These are phyloP conservation scores for Oxyteleia sp. DNA, from an alignment of 2,888 invertebrate species.

Conservation along the genomic window DNA sequence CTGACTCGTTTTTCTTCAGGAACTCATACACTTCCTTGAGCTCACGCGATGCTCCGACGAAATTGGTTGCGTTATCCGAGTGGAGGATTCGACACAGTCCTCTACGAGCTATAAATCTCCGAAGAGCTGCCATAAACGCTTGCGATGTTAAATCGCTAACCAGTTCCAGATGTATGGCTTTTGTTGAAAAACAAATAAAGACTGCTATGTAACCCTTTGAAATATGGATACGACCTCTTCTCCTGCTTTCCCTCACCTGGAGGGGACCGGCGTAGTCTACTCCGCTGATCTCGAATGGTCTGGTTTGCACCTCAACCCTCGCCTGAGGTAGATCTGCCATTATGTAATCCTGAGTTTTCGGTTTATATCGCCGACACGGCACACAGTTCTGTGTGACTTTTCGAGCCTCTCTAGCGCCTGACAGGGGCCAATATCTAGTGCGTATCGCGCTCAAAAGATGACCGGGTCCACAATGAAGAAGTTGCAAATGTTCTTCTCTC, in stretches of 20 bases:
- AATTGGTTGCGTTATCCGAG: background rate
- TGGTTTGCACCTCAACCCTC: background rate
- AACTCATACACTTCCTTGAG: background rate
- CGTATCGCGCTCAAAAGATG: background rate
- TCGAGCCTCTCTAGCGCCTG: conserved; percentile 24
- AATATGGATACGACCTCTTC: conserved; percentile 53
- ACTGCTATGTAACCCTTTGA: too few relatives aligned
- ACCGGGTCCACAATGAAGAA: background rate
- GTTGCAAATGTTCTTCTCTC: conserved; percentile 15
- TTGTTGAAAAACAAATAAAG: conserved; percentile 70
- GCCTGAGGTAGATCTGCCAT: conserved; percentile 37
- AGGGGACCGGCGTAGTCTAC: conserved; percentile 66
- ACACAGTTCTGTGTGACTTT: conserved; percentile 31
- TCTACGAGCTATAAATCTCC: background rate
- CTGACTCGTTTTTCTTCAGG: background rate
- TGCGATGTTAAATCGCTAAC: too few relatives aligned
- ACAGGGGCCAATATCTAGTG: conserved; percentile 1
- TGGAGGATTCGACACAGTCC: background rate
- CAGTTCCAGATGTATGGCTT: conserved; percentile 50
- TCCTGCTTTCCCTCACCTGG: conserved; percentile 36
- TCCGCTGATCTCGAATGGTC: conserved; percentile 25
- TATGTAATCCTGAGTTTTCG: conserved; percentile 15
- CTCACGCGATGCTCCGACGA: background rate
- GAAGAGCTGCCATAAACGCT: too few relatives aligned
- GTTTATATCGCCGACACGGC: conserved; percentile 37